Conservation (phyloP, 1,140 invertebrate genomes). For the Musca domestica region DNA sequence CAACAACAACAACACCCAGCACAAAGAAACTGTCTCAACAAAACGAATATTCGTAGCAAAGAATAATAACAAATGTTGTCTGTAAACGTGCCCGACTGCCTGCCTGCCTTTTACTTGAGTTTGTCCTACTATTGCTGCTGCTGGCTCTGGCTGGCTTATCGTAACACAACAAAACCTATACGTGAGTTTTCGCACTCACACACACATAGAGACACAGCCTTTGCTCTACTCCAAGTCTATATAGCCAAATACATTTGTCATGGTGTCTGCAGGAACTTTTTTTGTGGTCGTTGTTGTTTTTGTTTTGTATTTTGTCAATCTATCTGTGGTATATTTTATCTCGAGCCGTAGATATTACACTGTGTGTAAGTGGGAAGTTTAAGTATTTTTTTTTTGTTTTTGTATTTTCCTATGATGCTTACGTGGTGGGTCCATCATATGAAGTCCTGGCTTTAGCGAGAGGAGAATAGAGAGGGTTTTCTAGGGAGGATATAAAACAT, state of each 20-base stretch:
- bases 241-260: neutral
- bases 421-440: too few species aligned
- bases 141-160: neutral
- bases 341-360: too few species aligned
- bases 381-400: too few species aligned
- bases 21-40: conserved; percentile 8
- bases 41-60: neutral
- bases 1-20: conserved; percentile 24
- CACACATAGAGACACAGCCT: neutral
- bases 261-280: too few species aligned
- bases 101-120: too few species aligned
- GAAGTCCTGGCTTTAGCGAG: too few species aligned
- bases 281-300: neutral
- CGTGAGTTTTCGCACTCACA: neutral
- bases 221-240: neutral
- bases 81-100: too few species aligned
- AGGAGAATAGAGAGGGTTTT: too few species aligned
- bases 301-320: neutral
- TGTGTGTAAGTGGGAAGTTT: too few species aligned
- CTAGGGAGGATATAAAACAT: too few species aligned
- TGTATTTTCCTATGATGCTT: too few species aligned
- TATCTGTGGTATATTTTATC: neutral
- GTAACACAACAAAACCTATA: neutral
- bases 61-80: conserved; percentile 18
- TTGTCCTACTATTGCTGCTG: neutral